Conservation (phyloP, 2,797 vertebrate genomes). For the Brachymystax lenok region DNA sequence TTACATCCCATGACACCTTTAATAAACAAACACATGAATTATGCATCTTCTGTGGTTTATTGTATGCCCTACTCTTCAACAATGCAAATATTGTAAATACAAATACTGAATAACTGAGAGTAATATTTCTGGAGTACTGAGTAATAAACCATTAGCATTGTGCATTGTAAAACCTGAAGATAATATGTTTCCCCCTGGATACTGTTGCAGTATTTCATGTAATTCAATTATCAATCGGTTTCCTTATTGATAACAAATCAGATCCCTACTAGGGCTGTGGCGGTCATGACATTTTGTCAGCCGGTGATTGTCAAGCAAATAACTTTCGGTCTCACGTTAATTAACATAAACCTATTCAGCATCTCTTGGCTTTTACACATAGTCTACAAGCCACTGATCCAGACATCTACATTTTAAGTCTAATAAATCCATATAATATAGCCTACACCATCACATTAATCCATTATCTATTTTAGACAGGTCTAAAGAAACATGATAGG, state of each 20-base stretch:
- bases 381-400: too few relatives aligned
- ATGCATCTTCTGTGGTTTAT: constrained; percentile 17
- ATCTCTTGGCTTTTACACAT: too few relatives aligned
- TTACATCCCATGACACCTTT: neutral
- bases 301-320: too few relatives aligned
- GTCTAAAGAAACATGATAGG: too few relatives aligned
- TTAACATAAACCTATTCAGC: too few relatives aligned
- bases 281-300: too few relatives aligned
- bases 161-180: constrained; percentile 32
- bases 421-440: too few relatives aligned
- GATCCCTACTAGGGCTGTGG: too few relatives aligned
- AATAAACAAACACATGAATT: constrained; percentile 30
- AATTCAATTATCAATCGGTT: neutral
- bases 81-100: constrained; percentile 6
- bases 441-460: too few relatives aligned
- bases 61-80: neutral
- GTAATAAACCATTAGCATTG: constrained; percentile 8
- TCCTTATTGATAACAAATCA: neutral
- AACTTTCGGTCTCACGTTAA: too few relatives aligned
- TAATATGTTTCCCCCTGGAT: neutral
- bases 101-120: constrained; percentile 10
- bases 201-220: neutral
- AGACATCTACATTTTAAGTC: too few relatives aligned
- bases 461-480: too few relatives aligned
- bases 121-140: neutral